Evolutionary conservation across 2,113 vertebrate genomes (phyloP), one percentile per base, ranked within the genome.

Genomic region (Nestor notabilis): DNA sequence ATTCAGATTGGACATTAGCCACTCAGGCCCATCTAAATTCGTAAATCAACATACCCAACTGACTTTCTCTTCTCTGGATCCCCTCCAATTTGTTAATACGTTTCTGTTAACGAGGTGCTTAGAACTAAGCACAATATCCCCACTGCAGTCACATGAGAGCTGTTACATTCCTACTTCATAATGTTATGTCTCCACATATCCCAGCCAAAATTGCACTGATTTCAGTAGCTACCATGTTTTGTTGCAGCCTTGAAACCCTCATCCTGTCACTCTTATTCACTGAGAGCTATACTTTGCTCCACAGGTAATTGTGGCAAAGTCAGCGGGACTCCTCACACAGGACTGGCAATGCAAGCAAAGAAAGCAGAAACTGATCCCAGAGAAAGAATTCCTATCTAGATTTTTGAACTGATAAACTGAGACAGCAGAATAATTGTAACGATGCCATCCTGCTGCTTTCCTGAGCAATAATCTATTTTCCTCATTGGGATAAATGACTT

Each of bases 401-500:
- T 83, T 69, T 90, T 96, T 86, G 92, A 86, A 89, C 75, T 61
- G 93, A 95, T 94, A 95, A 97, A 95, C 71, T 95, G 74, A 61
- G 60, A 78, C 55, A 90, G 88, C 90, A 94, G 95, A 97, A 95
- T 93, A 89, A 95, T 95, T 90, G 74, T 80, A 96, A 89, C 81
- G 88, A 83, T 83, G 90, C 65, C 63, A 93, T 88, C 77, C 89
- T 95, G 96, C 91, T 96, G 95, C 93, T 95, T 97, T 97, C 95
- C 96, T 70, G 81, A 82, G 93, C 86, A 96, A 97, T 97, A 94
- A 97, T 96, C 75, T 28, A 93, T 90, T 90, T 96, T 96, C 95
- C 97, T 98, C 96, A 66, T 90, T 95, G 97, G 97, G 95, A 97
- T 97, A 97, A 97, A 97, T 95, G 96, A 96, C 95, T 98, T 97